Conservation (phyloP, 2,797 vertebrate genomes). For the Ceyx erithaca region DNA sequence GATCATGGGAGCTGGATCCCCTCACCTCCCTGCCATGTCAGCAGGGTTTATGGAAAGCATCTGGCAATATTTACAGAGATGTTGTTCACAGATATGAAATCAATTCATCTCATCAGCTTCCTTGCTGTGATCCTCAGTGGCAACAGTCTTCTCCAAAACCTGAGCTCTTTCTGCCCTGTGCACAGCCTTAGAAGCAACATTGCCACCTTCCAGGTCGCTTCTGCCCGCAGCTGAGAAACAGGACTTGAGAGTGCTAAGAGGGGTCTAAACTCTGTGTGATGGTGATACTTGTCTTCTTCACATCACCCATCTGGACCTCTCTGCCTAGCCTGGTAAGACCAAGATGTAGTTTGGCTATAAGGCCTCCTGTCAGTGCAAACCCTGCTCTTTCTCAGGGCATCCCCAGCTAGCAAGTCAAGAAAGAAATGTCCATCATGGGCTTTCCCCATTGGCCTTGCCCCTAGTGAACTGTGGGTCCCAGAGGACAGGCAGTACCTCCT, state of each 20-base stretch:
- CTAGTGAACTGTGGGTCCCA: neutral
- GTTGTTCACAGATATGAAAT: neutral
- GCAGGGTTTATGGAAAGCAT: neutral
- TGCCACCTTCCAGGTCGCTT: neutral
- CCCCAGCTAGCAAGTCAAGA: neutral
- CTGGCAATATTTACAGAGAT: constrained; percentile 15
- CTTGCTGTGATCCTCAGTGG: constrained; percentile 18
- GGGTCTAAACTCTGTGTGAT: neutral
- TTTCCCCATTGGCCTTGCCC: neutral
- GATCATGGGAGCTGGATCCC: neutral
- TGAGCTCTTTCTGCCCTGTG: neutral
- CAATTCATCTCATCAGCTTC: neutral
- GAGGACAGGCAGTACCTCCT: neutral
- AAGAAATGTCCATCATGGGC: neutral
- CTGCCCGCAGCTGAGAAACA: neutral
- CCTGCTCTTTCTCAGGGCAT: neutral
- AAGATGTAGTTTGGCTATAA: neutral
- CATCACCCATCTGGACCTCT: neutral
- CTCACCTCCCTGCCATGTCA: neutral
- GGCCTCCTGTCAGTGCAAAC: neutral
- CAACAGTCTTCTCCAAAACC: neutral
- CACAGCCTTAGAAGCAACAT: neutral
- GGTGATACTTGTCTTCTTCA: neutral
- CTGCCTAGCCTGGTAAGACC: neutral
- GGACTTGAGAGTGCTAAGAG: neutral